These are phyloP conservation scores for Illadopsis cleaveri DNA, from an alignment of 2,113 vertebrate species.

Conservation along the genomic window DNA sequence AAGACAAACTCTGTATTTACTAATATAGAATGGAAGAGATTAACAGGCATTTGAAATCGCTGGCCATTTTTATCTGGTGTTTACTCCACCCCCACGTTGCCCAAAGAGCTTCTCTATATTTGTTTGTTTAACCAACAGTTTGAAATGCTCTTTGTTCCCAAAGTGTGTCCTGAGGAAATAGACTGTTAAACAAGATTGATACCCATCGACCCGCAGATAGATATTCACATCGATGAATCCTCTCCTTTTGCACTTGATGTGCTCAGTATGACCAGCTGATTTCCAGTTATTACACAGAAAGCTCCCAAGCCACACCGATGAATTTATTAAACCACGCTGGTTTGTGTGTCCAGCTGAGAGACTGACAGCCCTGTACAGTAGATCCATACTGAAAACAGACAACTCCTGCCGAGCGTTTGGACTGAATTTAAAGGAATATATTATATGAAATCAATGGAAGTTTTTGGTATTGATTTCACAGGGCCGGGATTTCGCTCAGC, in stretches of 20 bases:
- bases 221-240: slow-evolving; percentile 41
- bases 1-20: neutral
- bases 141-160: slow-evolving; percentile 58
- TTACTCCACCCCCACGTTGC: neutral
- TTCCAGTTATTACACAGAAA: slow-evolving; percentile 36
- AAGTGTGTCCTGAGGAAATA: slow-evolving; percentile 54
- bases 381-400: slow-evolving; percentile 46
- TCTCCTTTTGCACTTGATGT: slow-evolving; percentile 37
- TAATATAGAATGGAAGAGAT: neutral
- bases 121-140: slow-evolving; percentile 63
- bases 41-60: neutral
- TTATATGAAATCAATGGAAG: slow-evolving; percentile 55
- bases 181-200: slow-evolving; percentile 57
- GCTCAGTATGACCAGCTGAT: slow-evolving; percentile 1
- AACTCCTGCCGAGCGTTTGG: slow-evolving; percentile 21
- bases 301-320: neutral
- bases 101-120: slow-evolving; percentile 21
- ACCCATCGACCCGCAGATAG: slow-evolving; percentile 39
- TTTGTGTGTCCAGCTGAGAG: slow-evolving; percentile 10
- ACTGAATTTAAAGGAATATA: slow-evolving; percentile 61
- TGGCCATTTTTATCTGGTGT: slow-evolving; percentile 20
- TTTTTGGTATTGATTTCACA: slow-evolving; percentile 60
- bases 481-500: neutral
- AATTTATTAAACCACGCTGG: neutral
- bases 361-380: slow-evolving; percentile 34